Base-by-base conservation (phyloP, 2,113 vertebrate genomes). In the Turdus rufiventris region DNA sequence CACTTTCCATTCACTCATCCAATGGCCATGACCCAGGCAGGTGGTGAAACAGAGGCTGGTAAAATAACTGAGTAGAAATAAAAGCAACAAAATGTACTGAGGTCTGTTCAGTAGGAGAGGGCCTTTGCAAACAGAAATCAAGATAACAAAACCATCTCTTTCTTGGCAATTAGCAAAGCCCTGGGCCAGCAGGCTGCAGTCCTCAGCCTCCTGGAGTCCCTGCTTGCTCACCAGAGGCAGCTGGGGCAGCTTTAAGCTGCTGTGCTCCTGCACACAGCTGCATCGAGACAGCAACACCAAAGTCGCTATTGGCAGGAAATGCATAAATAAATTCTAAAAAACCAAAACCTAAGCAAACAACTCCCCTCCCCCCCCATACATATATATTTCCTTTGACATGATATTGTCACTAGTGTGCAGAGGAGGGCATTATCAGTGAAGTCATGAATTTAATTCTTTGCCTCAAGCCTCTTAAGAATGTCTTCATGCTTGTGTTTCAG, bases 221-320 rank as follows among this genome's bases (percentile, higher is more conserved):
- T 75, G 68, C 53, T 77, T 0, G 0, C 18, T 38, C 3, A 5
- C 16, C n/a, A 51, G 51, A 53, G 63, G n/a, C 61, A 91, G 54
- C 42, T 14, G 65, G 51, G 10, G 25, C 19, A 21, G 3, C 33
- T 54, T 91, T 42, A 74, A 70, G 42, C 57, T 83, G 25, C 51
- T 78, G 29, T 71, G 29, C 36, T 89, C n/a, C 88, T 78, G 34
- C n/a, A 20, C 1, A 2, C 36, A 11, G 33, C 31, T 5, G 6
- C 36, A 26, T 0, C 0, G 1, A 42, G 33, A 36, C 5, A 56
- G 13, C 33, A 75, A 29, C 12, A 11, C 11, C 19, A 34, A 70
- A 42, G 20, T 26, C 54, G 20, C 40, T 20, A 15, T 29, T 24
- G 36, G 38, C 16, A 10, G 8, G 4, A 15, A 75, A 31, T 6